Conservation (phyloP, 1,140 invertebrate species). For the Condylostylus longicornis region DNA sequence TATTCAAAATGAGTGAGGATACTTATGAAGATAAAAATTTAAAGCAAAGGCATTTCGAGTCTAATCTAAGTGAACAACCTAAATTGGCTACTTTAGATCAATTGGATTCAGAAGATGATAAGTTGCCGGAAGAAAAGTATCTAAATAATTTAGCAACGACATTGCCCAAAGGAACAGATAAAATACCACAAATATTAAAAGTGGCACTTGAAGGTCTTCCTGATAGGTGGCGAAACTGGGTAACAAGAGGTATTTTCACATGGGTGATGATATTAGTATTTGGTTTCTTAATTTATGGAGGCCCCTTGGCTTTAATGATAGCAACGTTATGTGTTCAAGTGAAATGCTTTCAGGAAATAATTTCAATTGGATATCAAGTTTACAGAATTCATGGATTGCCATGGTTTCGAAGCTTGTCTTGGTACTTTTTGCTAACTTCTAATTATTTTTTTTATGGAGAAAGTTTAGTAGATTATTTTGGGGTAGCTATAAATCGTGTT, state of each 20-base stretch:
- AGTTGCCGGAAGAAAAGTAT: conserved; percentile 49
- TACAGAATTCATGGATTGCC: conserved; percentile 95
- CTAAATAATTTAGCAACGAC: conserved; percentile 60
- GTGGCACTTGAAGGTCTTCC: conserved; percentile 61
- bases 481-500: conserved; percentile 77
- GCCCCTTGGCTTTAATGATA: conserved; percentile 88
- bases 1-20: no score
- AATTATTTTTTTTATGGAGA: conserved; percentile 99
- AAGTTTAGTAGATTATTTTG: conserved; percentile 94
- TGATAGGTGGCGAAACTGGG: conserved; percentile 83
- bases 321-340: conserved; percentile 92
- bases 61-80: no score
- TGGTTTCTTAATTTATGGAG: conserved; percentile 87
- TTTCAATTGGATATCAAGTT: conserved; percentile 97
- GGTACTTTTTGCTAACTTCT: conserved; percentile 96
- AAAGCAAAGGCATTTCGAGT: no score
- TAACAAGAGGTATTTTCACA: conserved; percentile 92
- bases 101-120: conserved; percentile 79
- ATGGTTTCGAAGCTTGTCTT: conserved; percentile 96
- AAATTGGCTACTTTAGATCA: no score
- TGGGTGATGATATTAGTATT: conserved; percentile 93
- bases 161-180: conserved; percentile 77
- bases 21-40: no score
- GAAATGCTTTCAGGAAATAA: conserved; percentile 99
- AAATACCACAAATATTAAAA: conserved; percentile 71